phyloP scores from a whole-genome alignment of 2,888 invertebrate species.

The Drosophila meridiana region DNA sequence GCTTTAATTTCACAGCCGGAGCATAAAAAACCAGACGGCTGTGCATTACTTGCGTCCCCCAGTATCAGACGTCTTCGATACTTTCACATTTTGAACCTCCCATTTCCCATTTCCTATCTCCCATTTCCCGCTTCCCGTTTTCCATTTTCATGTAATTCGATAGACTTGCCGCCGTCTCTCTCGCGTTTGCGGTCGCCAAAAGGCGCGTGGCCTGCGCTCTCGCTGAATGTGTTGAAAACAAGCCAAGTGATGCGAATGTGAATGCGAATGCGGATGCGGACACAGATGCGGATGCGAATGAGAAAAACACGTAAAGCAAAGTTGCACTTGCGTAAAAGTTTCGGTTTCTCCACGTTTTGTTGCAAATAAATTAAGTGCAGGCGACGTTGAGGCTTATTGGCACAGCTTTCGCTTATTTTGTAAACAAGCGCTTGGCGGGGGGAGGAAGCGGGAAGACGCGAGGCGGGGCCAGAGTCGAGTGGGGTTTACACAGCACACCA shows the following conservation, averaged over 20 bases:
- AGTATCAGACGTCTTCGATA: background rate
- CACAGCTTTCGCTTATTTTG: conserved; percentile 71
- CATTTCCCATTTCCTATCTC: background rate
- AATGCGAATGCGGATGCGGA: conserved; percentile 36
- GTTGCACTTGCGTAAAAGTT: conserved; percentile 74
- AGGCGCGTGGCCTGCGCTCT: conserved; percentile 51
- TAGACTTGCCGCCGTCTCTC: conserved; percentile 42
- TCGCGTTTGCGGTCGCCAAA: conserved; percentile 70
- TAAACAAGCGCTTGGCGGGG: conserved; percentile 53
- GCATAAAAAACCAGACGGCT: conserved; percentile 51
- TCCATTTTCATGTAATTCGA: conserved; percentile 30
- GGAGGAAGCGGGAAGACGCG: background rate
- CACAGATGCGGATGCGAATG: conserved; percentile 22
- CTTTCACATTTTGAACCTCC: conserved; percentile 7
- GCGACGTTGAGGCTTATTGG: conserved; percentile 75
- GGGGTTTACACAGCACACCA: background rate
- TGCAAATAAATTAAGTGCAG: conserved; percentile 76
- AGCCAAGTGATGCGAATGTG: conserved; percentile 60
- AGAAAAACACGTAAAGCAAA: conserved; percentile 71
- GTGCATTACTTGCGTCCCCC: conserved; percentile 29
- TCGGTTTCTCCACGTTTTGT: conserved; percentile 62
- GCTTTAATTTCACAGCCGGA: conserved; percentile 61
- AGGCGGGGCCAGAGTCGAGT: background rate
- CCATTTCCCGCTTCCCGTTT: background rate
- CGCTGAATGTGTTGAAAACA: conserved; percentile 56